Evolutionary conservation across 2,113 vertebrate genomes (phyloP).

Genomic region (Silurus asotus): DNA sequence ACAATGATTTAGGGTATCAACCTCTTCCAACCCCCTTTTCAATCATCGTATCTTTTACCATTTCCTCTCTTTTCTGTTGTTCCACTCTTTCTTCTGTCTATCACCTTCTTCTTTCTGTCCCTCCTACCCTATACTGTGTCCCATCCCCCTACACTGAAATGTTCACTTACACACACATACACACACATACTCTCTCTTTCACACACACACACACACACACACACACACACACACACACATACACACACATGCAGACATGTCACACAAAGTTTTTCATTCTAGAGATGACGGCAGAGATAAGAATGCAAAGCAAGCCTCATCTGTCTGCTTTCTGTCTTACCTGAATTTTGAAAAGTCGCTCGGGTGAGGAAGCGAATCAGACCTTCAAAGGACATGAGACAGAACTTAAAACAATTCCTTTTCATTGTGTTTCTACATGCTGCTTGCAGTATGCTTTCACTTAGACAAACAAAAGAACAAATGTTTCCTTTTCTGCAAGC

Average conservation of each 20-base stretch:
- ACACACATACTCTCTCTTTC: slow-evolving; percentile 53
- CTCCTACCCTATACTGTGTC: slow-evolving; percentile 38
- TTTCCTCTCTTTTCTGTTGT: slow-evolving; percentile 63
- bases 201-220: slow-evolving; percentile 55
- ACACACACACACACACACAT: slow-evolving; percentile 57
- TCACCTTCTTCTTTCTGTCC: slow-evolving; percentile 49
- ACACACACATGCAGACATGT: slow-evolving; percentile 23
- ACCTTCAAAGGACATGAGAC: slow-evolving; percentile 49
- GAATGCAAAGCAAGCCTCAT: slow-evolving; percentile 61
- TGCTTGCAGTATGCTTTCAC: slow-evolving; percentile 15
- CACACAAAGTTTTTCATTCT: slow-evolving; percentile 72
- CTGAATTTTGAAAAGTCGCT: slow-evolving; percentile 51
- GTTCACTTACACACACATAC: slow-evolving; percentile 45
- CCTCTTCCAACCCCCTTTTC: slow-evolving; percentile 17
- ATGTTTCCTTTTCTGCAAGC: slow-evolving; percentile 43
- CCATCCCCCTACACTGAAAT: slow-evolving; percentile 46
- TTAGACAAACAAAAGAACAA: slow-evolving; percentile 31
- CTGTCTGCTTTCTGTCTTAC: slow-evolving; percentile 45
- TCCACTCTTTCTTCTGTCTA: slow-evolving; percentile 51
- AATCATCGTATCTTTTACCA: slow-evolving; percentile 39
- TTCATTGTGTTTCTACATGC: slow-evolving; percentile 31
- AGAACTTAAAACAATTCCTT: slow-evolving; percentile 49
- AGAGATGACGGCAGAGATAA: slow-evolving; percentile 71
- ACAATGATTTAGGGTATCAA: slow-evolving; percentile 26
- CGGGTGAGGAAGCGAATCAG: slow-evolving; percentile 54